phyloP scores from a whole-genome alignment of 2,797 vertebrate genomes.

The Pseudochirops corinnae region DNA sequence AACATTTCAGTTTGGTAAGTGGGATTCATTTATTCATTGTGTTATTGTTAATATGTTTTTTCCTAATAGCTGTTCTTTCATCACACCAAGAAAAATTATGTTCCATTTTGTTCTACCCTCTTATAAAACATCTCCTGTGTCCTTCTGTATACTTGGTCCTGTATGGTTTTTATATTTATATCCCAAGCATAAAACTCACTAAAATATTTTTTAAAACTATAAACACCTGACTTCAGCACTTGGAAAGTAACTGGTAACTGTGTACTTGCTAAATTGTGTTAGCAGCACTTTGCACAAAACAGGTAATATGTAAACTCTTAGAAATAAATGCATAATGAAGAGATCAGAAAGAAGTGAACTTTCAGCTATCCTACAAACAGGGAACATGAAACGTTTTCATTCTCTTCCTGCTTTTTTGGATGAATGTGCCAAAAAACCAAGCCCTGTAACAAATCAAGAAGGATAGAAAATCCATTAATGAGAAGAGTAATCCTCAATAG shows the following conservation, averaged over 20 bases:
- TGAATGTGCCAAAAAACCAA: not conserved
- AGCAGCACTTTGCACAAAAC: not conserved
- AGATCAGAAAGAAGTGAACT: not conserved
- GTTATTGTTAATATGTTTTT: not conserved
- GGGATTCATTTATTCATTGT: slow-evolving; percentile 22
- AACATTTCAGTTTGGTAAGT: slow-evolving; percentile 25
- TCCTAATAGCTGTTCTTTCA: slow-evolving; percentile 40
- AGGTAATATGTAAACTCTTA: not conserved
- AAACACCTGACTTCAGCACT: not conserved
- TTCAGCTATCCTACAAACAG: not conserved
- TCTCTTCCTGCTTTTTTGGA: not conserved
- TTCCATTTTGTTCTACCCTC: slow-evolving; percentile 35
- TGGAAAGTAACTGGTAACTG: not conserved
- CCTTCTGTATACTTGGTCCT: not conserved
- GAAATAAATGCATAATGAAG: not conserved
- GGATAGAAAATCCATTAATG: not conserved
- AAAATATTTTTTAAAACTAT: not conserved
- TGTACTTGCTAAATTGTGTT: not conserved
- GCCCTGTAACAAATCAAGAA: not conserved
- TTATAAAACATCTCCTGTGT: slow-evolving; percentile 19
- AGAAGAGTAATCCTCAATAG: not conserved
- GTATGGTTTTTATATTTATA: not conserved
- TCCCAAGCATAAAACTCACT: not conserved
- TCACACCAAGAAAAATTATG: slow-evolving; percentile 44
- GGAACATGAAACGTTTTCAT: not conserved